Evolutionary conservation across 2,888 invertebrate species (phyloP).

Genomic region (Mythimna impura): DNA sequence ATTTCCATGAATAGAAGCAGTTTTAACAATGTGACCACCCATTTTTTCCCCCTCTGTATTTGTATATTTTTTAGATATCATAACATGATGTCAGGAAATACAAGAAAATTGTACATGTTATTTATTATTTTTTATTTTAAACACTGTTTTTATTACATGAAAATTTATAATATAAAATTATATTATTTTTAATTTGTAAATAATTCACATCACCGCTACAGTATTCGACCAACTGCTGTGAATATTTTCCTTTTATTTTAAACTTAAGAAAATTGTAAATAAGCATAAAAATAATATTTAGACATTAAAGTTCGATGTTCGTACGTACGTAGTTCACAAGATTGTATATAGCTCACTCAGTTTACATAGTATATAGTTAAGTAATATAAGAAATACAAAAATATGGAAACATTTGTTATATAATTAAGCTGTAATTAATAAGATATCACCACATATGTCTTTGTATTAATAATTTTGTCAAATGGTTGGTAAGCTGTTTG

Average conservation of each 20-base stretch:
- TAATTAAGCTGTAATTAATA: constrained; percentile 46
- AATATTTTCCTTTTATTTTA: constrained; percentile 71
- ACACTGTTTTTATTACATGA: neutral
- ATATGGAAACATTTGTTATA: constrained; percentile 53
- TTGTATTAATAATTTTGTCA: constrained; percentile 7
- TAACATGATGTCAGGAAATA: neutral
- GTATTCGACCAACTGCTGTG: constrained; percentile 85
- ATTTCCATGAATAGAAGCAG: too few relatives aligned
- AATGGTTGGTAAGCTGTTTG: neutral
- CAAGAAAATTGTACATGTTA: neutral
- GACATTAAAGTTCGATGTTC: constrained; percentile 67
- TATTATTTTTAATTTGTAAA: constrained; percentile 48
- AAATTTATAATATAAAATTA: neutral
- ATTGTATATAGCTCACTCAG: constrained; percentile 68
- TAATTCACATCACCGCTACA: constrained; percentile 73
- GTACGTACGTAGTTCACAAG: constrained; percentile 70
- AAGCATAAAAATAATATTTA: constrained; percentile 49
- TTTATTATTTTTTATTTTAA: neutral
- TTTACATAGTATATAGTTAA: constrained; percentile 51
- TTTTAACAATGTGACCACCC: too few relatives aligned
- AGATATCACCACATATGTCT: constrained; percentile 1
- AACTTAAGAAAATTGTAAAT: constrained; percentile 67
- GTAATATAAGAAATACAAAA: constrained; percentile 48
- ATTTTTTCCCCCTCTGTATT: neutral
- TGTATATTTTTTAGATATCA: neutral